Evolutionary conservation across 35 echinoderm and acorn worm genomes (phyloP).

Genomic region (Apostichopus californicus): DNA sequence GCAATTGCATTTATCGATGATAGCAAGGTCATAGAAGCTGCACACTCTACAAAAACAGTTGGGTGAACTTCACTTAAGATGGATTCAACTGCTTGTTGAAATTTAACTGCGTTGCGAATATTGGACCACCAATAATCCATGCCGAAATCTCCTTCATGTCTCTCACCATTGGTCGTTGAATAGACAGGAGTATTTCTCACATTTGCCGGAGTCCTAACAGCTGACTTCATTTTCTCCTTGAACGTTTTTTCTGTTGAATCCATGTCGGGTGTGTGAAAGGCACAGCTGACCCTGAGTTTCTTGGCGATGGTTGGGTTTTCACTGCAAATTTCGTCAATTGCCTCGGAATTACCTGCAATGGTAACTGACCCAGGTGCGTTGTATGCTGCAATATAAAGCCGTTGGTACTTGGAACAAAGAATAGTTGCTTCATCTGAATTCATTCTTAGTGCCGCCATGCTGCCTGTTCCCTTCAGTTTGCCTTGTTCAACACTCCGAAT

Average conservation of each 20-base stretch:
- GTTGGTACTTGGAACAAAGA: conserved; percentile 70
- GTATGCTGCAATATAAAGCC: conserved; percentile 81
- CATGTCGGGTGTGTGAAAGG: conserved; percentile 92
- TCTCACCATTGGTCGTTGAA: conserved; percentile 79
- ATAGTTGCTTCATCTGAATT: conserved; percentile 64
- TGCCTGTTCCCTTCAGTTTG: conserved; percentile 82
- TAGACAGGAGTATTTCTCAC: conserved; percentile 58
- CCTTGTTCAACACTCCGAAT: conserved; percentile 80
- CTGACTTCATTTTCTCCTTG: conserved; percentile 66
- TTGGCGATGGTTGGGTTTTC: conserved; percentile 65
- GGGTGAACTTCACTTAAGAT: conserved; percentile 65
- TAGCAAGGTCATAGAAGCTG: conserved; percentile 75
- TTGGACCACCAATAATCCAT: conserved; percentile 94
- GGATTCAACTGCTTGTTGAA: conserved; percentile 72
- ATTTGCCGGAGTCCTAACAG: conserved; percentile 62
- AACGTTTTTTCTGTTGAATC: conserved; percentile 81
- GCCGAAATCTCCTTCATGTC: conserved; percentile 76
- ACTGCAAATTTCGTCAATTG: conserved; percentile 66
- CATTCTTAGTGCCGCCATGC: conserved; percentile 84
- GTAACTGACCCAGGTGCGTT: conserved; percentile 85
- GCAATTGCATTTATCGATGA: conserved; percentile 79
- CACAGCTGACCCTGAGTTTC: conserved; percentile 76
- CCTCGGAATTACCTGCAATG: conserved; percentile 69
- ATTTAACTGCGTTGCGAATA: conserved; percentile 81
- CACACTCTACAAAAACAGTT: conserved; percentile 76